Percentiles rank a stretch among this genome's conserved stretches.
phyloP scores from a whole-genome alignment of 1,140 invertebrate species.

The silkworm (Bombyx mori) region DNA sequence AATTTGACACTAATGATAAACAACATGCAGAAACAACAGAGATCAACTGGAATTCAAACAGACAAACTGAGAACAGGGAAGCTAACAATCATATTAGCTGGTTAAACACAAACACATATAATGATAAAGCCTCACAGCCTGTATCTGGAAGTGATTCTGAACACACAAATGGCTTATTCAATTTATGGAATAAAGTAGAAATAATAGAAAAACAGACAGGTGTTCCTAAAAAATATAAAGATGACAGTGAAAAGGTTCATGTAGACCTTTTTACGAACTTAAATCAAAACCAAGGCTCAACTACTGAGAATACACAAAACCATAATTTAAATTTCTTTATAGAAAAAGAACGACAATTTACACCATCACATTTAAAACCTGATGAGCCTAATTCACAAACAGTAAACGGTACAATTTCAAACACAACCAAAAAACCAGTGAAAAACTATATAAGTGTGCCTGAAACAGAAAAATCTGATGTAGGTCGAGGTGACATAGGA shows the following conservation, averaged over 20 bases:
- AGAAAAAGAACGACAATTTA: too few relatives aligned
- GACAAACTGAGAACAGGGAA: background rate
- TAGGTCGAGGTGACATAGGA: constrained; percentile 14
- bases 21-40: background rate
- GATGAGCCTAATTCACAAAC: background rate
- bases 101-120: too few relatives aligned
- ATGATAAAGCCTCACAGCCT: too few relatives aligned
- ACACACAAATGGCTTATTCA: constrained; percentile 5
- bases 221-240: background rate
- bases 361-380: too few relatives aligned
- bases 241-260: background rate
- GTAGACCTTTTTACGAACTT: too few relatives aligned
- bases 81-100: too few relatives aligned
- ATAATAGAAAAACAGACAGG: constrained; percentile 12
- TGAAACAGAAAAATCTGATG: background rate
- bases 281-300: too few relatives aligned
- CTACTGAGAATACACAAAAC: too few relatives aligned
- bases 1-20: background rate
- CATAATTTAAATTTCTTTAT: too few relatives aligned
- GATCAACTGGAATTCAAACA: constrained; percentile 1
- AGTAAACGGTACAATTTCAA: background rate
- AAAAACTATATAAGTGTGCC: too few relatives aligned
- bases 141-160: background rate
- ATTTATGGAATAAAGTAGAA: constrained; percentile 19
- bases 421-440: background rate